These are phyloP conservation scores for Stylophora pistillata DNA, from an alignment of 64 coral and sea anemone genomes.

Conservation along the genomic window DNA sequence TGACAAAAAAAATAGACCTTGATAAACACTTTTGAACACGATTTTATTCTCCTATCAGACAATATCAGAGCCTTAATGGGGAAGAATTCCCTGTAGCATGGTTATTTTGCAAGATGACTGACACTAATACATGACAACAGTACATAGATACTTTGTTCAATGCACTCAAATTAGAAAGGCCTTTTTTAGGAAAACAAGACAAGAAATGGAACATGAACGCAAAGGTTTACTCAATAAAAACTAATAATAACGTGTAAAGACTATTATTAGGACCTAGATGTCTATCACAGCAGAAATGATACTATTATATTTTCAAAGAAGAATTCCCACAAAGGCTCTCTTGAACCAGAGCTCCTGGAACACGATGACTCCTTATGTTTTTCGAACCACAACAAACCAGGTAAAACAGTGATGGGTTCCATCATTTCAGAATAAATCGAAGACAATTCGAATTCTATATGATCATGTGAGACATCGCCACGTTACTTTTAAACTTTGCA, in stretches of 20 bases:
- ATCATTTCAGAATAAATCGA: no score
- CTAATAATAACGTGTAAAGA: not conserved
- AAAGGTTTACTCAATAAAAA: not conserved
- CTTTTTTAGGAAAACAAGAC: not conserved
- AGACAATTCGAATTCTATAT: no score
- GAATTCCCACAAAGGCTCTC: not conserved
- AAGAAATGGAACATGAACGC: not conserved
- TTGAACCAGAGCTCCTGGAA: not conserved
- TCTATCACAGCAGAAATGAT: not conserved
- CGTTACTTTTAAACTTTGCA: no score
- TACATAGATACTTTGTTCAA: not conserved
- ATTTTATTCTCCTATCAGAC: no score
- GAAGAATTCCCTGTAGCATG: not conserved
- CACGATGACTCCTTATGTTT: not conserved
- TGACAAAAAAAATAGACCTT: not conserved
- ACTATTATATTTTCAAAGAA: not conserved
- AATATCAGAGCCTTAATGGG: no score
- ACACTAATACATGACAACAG: not conserved
- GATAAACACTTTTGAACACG: no score
- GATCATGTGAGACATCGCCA: no score
- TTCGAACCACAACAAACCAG: not conserved
- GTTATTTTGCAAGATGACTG: not conserved
- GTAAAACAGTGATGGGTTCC: no score
- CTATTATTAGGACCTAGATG: slow-evolving; percentile 1
- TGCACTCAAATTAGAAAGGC: not conserved